These are phyloP conservation scores for Tetramorium parvispinum DNA, from an alignment of 1,140 invertebrate genomes.

Conservation along the genomic window DNA sequence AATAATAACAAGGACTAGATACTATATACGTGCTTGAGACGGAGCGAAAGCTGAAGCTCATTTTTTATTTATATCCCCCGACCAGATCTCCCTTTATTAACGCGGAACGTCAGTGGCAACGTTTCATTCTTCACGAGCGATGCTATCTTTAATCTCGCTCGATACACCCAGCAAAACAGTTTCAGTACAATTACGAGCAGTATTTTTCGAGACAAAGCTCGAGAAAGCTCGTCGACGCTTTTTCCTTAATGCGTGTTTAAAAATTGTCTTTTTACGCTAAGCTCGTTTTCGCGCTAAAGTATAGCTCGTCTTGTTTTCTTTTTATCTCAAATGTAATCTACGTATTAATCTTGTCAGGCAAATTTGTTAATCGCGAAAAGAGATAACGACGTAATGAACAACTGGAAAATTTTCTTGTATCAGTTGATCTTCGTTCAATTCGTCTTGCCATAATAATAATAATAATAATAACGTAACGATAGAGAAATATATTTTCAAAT, in stretches of 20 bases:
- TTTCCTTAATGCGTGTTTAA: background rate
- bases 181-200: conserved; percentile 36
- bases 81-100: conserved; percentile 44
- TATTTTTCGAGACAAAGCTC: background rate
- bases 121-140: conserved; percentile 66
- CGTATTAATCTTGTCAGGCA: background rate
- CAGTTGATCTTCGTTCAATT: background rate
- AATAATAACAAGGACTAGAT: background rate
- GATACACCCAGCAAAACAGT: conserved; percentile 58
- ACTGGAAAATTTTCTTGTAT: background rate
- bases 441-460: background rate
- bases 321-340: background rate
- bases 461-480: background rate
- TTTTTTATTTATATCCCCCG: background rate
- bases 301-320: background rate
- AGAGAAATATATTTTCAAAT: background rate
- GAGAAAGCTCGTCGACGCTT: background rate
- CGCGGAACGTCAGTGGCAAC: conserved; percentile 14
- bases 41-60: background rate
- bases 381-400: background rate
- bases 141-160: conserved; percentile 72
- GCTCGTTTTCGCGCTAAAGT: background rate
- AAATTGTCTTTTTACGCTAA: background rate
- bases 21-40: background rate
- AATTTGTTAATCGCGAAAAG: background rate